Evolutionary conservation across 2,113 vertebrate genomes (phyloP).

Genomic region (Caranx melampygus): DNA sequence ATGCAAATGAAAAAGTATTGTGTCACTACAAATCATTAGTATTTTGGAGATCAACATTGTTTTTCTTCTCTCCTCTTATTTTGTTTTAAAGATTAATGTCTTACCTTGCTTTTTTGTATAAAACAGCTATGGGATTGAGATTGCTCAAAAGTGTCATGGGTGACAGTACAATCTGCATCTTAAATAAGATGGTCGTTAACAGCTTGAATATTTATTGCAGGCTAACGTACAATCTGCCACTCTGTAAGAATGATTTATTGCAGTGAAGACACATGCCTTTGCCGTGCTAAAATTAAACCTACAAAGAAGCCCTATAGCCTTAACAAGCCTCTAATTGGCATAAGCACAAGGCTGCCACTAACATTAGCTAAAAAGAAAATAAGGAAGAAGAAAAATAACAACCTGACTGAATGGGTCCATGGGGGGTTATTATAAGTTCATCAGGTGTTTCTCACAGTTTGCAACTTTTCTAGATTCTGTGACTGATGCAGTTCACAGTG

Average conservation of each 20-base stretch:
- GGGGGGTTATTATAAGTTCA: conserved; percentile 1
- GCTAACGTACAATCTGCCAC: neutral
- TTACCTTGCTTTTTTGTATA: neutral
- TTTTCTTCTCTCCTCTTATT: neutral
- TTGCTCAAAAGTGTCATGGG: neutral
- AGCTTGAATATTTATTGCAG: neutral
- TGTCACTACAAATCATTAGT: neutral
- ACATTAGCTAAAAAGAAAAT: neutral
- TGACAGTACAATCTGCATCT: neutral
- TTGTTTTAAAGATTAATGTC: neutral
- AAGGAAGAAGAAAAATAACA: neutral
- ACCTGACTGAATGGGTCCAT: neutral
- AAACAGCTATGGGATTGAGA: neutral
- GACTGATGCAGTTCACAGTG: neutral
- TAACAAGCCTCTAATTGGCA: neutral
- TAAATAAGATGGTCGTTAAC: neutral
- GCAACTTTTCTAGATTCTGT: conserved; percentile 1
- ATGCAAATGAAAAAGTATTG: neutral
- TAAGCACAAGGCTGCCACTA: neutral
- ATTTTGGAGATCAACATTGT: neutral
- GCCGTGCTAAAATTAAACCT: neutral
- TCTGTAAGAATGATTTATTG: neutral
- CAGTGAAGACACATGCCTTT: neutral
- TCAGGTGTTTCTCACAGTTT: conserved; percentile 16
- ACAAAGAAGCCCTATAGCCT: neutral